Base-by-base conservation (phyloP, 2,888 invertebrate species). In the Drosophila paramelanica region DNA sequence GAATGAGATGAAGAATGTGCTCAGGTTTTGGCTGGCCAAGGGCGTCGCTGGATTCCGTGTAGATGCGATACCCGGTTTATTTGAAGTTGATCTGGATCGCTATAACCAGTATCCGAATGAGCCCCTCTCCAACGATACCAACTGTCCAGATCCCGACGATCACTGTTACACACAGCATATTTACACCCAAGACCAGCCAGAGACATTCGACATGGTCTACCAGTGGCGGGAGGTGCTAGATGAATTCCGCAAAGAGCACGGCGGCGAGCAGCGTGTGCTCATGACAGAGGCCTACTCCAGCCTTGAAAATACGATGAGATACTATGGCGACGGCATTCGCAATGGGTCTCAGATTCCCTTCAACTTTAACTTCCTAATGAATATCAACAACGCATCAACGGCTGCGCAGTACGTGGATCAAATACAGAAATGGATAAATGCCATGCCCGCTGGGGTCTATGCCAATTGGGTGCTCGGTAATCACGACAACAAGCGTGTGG, bases 11-110 rank as follows among this genome's bases (percentile, higher is more conserved):
- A 93, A 93, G 79, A 93, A 94, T 23, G 94, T 95, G 1, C 91
- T 98, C 38, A 94, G 93, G 76, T 96, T 95, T 89, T 97, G 97
- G 97, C 90, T 97, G 47, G 94, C 94, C 45, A 94, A 95, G 81
- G 98, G 97, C 1, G 94, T 98, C 0, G 96, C 96, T 76, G 97
- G 97, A 0, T 96, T 97, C 89, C 94, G 96, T 51, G 92, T 96
- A 1, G 95, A 95, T 80, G 95, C 95, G 0, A 92, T 95, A 0
- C 94, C 95, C 4, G 89, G 88, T 65, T 60, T 92, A 0, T 92
- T 92, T 17, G 92, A 92, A 71, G 75, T 88, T 3, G 89, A 89
- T 0, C 65, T 89, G 25, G 90, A 91, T 67, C 79, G 76, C 10
- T 75, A 91, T 52, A 91, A 92, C 17, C 84, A 87, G 52, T 92